Evolutionary conservation across 2,888 invertebrate genomes (phyloP), one percentile per base, ranked within the genome.

Genomic region (Aspidiotus rigidus): DNA sequence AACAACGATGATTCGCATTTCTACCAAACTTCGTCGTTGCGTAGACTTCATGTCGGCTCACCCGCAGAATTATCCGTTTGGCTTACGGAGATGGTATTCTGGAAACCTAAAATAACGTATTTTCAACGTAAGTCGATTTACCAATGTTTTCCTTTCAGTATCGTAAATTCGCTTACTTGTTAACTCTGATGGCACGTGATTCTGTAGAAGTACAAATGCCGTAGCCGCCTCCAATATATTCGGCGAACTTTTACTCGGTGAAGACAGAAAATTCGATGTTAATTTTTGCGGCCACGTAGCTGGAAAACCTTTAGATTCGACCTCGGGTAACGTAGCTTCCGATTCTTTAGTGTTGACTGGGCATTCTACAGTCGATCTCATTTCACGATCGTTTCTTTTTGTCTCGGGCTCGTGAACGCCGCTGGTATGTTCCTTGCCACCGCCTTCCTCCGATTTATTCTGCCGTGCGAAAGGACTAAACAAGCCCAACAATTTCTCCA

Each of bases 401-500:
- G 8, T 1, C 17, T 8, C 44, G n/a, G 57, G 17, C 7, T 10
- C 10, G n/a, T 57, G 57, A 2, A 6, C 49, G 2, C 6, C 49
- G n/a, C 49, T 49, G n/a, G 10, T 49, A 11, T 11, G 10, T 49
- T 49, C n/a, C 28, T 28, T 28, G 28, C 28, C 28, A 11, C 10
- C 57, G n/a, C 13, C 11, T 11, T 17, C 40, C 2, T 40, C 28
- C 40, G 40, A 40, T 40, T 60, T 28, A 7, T 7, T 9, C 41
- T 28, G 13, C 15, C 67, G 67, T 28, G 60, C 57, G 59, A 73
- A 73, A 0, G 86, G 84, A 75, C 85, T 83, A 75, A 87, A 86
- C 2, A 87, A 74, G 40, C 85, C 85, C 0, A 86, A 75, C 3
- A 87, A 76, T 75, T 85, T 86, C 72, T 86, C 86, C 64, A 87